Conservation (phyloP, 2,888 invertebrate species). For the Cerastis leucographa region DNA sequence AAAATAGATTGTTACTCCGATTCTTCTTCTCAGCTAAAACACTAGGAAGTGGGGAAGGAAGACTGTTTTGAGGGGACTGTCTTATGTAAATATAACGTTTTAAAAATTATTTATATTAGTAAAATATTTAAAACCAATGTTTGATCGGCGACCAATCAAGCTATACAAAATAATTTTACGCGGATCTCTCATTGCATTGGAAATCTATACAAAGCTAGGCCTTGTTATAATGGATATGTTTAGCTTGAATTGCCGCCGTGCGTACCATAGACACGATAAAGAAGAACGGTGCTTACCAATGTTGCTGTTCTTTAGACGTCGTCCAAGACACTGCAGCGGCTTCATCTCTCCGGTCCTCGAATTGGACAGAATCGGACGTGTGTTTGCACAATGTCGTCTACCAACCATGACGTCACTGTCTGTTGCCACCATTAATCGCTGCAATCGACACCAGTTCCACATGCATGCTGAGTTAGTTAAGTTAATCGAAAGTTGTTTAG, state of each 20-base stretch:
- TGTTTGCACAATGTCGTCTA: constrained; percentile 55
- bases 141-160: too few species aligned
- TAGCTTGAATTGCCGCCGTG: too few species aligned
- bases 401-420: constrained; percentile 59
- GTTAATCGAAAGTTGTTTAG: constrained; percentile 8
- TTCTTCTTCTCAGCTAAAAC: background rate
- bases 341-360: background rate
- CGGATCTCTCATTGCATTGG: too few species aligned
- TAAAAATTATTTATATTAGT: background rate
- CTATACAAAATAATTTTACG: too few species aligned
- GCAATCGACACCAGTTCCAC: constrained; percentile 35
- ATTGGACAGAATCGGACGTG: constrained; percentile 20
- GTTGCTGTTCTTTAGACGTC: background rate
- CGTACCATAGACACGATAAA: background rate
- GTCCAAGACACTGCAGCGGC: background rate
- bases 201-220: too few species aligned
- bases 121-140: background rate
- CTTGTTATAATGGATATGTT: too few species aligned
- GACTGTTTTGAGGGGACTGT: background rate
- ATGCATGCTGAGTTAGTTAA: constrained; percentile 22
- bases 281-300: background rate
- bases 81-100: background rate
- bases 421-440: constrained; percentile 53
- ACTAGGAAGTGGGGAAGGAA: background rate
- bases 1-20: background rate